phyloP scores from a whole-genome alignment of 2,888 invertebrate species.

The Caenorhabditis imperialis region DNA sequence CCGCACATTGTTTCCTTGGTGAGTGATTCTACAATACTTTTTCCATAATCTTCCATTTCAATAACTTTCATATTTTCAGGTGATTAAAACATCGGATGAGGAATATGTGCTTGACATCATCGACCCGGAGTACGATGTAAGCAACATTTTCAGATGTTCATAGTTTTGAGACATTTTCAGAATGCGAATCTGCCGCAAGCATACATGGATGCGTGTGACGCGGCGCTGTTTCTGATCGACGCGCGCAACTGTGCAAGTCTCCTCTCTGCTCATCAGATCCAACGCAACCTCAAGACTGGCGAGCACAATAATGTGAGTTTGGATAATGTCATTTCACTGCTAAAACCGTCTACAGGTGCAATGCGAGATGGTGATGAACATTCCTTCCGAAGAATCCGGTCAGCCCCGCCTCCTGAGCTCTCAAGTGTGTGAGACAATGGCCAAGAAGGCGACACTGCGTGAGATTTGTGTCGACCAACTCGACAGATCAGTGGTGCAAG shows the following conservation, averaged over 20 bases:
- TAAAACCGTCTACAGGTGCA: slow-evolving; percentile 14
- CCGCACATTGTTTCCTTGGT: slow-evolving; percentile 48
- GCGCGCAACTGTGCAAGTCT: slow-evolving; percentile 31
- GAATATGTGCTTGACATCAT: slow-evolving; percentile 42
- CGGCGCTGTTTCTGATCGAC: slow-evolving; percentile 39
- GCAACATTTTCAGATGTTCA: neutral
- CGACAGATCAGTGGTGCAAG: slow-evolving; percentile 1
- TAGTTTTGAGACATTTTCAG: slow-evolving; percentile 14
- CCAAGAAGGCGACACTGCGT: slow-evolving; percentile 4
- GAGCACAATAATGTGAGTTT: slow-evolving; percentile 13
- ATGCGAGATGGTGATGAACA: slow-evolving; percentile 43
- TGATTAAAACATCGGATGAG: slow-evolving; percentile 3
- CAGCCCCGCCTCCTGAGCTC: slow-evolving; percentile 7
- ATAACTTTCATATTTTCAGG: slow-evolving; percentile 21
- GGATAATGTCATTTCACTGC: too few relatives aligned
- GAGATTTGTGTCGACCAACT: slow-evolving; percentile 28
- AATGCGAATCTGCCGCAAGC: slow-evolving; percentile 36
- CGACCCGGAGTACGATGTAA: slow-evolving; percentile 52
- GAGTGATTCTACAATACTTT: neutral
- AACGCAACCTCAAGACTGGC: slow-evolving; percentile 32
- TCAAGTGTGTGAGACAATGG: slow-evolving; percentile 17
- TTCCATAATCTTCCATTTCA: too few relatives aligned
- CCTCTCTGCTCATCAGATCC: slow-evolving; percentile 42
- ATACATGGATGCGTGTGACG: slow-evolving; percentile 45
- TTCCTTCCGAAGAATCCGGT: slow-evolving; percentile 12